Evolutionary conservation across 1,140 invertebrate genomes (phyloP), one percentile per base, ranked within the genome.

Genomic region (Drosophila bipectinata): DNA sequence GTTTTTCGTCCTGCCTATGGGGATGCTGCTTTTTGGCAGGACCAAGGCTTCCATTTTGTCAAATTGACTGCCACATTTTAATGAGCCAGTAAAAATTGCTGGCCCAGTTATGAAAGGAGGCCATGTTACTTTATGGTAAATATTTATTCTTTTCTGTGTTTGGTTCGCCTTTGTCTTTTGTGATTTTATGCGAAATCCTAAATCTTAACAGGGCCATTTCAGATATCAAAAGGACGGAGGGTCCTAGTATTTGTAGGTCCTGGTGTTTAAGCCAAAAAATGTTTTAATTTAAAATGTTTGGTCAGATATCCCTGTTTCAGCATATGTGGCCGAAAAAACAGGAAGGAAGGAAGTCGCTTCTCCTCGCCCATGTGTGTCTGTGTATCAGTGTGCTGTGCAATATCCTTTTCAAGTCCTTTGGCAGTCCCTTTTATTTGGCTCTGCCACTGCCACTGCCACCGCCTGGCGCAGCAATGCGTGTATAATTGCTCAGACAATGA

Each of bases 401-500:
- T 75, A 75, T 75, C 72, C 72, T 75, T 64, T 75, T 57, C 60
- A 63, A 64, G 72, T 74, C 26, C 53, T 64, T 54, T 73, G 69
- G 26, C 15, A 53, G 52, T 72, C 56, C 63, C 55, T 73, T 67
- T 48, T 68, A 48, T 63, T 63, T 77, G 60, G 54, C 45, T 51
- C 58, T 56, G 44, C 37, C 39, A 58, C 48, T 69, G 54, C 47
- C 47, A 30, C 52, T 57, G 45, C 39, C 39, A 59, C 49, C 59
- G 54, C 47, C 47, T 37, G 32, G 67, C 48, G 74, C 82, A 87
- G 83, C 83, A 87, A 79, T 82, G 83, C 83, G 83, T 88, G 60
- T 88, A 79, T 88, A 88, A 88, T 88, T 88, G 84, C 79, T 61
- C 83, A 88, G 83, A 88, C 83, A 88, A 88, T 88, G 83, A 88